A percentile compares a stretch with the other conserved stretches of the same genome.
Conservation (phyloP, 2,113 vertebrate species). For the Numenius arquata region DNA sequence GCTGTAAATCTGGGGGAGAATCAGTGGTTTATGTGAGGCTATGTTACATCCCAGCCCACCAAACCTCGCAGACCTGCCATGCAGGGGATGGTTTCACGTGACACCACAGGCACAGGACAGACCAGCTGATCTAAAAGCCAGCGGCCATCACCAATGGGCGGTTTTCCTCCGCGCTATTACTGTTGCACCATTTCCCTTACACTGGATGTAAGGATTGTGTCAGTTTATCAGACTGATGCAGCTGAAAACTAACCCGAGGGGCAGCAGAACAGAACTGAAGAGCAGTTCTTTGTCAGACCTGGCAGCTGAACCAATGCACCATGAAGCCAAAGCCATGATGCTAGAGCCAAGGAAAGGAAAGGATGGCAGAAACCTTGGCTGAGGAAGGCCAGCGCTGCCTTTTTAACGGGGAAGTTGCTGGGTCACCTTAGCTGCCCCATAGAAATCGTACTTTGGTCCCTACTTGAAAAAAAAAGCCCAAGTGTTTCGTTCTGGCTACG, state of each 20-base stretch:
- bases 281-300: not conserved
- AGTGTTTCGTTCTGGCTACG: not conserved
- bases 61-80: rapidly evolving
- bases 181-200: not conserved
- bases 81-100: not conserved
- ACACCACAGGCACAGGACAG: not conserved
- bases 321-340: not conserved
- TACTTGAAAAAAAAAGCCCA: not conserved
- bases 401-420: not conserved
- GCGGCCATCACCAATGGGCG: not conserved
- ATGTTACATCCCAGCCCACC: not conserved
- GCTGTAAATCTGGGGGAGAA: not conserved
- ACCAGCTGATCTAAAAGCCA: not conserved
- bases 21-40: not conserved
- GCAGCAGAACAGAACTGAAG: not conserved
- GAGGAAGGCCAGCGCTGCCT: not conserved
- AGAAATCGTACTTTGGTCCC: not conserved
- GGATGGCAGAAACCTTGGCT: not conserved
- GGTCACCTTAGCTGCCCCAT: not conserved
- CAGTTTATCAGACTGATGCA: not conserved
- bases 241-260: not conserved
- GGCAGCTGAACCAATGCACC: not conserved
- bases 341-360: not conserved
- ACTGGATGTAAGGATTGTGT: not conserved
- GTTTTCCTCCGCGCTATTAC: not conserved